Base-by-base conservation (phyloP, 2,888 invertebrate genomes). In the Amiota minor region DNA sequence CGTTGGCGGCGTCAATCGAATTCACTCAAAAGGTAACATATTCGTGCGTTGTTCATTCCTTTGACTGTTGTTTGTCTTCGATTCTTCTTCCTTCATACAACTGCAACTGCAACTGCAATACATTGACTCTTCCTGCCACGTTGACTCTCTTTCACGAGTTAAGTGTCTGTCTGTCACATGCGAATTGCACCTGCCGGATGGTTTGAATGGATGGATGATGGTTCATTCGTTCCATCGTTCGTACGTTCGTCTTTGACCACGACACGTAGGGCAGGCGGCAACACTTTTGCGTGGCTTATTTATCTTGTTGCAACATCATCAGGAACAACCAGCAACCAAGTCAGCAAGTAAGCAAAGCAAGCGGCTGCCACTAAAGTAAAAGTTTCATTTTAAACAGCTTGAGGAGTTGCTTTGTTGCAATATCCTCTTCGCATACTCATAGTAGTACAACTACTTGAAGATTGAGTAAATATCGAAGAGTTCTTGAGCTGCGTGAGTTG, bases 121-220 rank as follows among this genome's bases (percentile, higher is more conserved):
- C 35, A 35, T 35, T 35, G 35, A 35, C 35, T 35, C 35, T 35
- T 35, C 35, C 35, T 35, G 77, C 83, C 71, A 77, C 59, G 35
- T n/a, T 71, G 61, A n/a, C 35, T 64, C 62, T 61, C 61, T 61
- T 50, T 64, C 35, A 62, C 74, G 79, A 83, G 86, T 82, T 84
- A 82, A 85, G 84, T 86, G 84, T 82, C 83, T 85, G 86, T 77
- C 83, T 84, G 84, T 84, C 85, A 81, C 84, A 86, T 81, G 84
- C 84, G 83, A 84, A 87, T 86, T 86, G 87, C 85, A 86, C 85
- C 85, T 86, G 85, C 85, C 85, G 85, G 87, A 86, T 87, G 85
- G 86, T 83, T 80, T 35, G 35, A 84, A 81, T 83, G 78, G 49
- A 35, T 35, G 35, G 35, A 35, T 35, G 35, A 35, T 35, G 35